Evolutionary conservation across 2,888 invertebrate species (phyloP).

Genomic region (Drosophila emarginata): DNA sequence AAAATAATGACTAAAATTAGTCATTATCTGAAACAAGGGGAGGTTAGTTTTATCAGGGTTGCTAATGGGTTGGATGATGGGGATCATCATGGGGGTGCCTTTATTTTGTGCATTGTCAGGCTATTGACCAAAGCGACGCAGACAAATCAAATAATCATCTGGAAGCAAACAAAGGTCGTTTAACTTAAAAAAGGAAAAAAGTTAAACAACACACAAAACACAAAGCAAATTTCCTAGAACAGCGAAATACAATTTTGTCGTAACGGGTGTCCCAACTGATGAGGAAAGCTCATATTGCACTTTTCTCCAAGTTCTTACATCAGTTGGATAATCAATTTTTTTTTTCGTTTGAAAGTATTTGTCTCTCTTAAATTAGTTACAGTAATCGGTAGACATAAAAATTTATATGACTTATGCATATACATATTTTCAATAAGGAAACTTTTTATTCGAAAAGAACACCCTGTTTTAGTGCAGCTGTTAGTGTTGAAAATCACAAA

Average conservation of each 20-base stretch:
- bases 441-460: neutral
- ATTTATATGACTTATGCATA: neutral
- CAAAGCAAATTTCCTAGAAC: conserved; percentile 27
- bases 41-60: neutral
- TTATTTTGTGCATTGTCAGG: conserved; percentile 22
- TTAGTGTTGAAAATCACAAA: conserved; percentile 14
- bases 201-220: conserved; percentile 33
- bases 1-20: neutral
- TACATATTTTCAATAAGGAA: conserved; percentile 1
- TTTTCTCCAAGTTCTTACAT: too few relatives aligned
- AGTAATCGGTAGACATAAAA: too few relatives aligned
- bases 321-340: neutral
- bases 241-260: neutral
- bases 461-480: conserved; percentile 12
- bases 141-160: conserved; percentile 28
- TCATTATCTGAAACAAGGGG: neutral
- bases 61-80: neutral
- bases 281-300: too few relatives aligned
- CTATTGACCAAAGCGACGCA: conserved; percentile 41
- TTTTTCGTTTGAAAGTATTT: neutral
- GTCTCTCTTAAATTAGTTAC: too few relatives aligned
- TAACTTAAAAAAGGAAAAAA: conserved; percentile 22
- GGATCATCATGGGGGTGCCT: neutral
- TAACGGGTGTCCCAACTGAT: neutral
- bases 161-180: conserved; percentile 41